Conservation (phyloP, 2,113 vertebrate genomes). For the Synodontis membranacea region DNA sequence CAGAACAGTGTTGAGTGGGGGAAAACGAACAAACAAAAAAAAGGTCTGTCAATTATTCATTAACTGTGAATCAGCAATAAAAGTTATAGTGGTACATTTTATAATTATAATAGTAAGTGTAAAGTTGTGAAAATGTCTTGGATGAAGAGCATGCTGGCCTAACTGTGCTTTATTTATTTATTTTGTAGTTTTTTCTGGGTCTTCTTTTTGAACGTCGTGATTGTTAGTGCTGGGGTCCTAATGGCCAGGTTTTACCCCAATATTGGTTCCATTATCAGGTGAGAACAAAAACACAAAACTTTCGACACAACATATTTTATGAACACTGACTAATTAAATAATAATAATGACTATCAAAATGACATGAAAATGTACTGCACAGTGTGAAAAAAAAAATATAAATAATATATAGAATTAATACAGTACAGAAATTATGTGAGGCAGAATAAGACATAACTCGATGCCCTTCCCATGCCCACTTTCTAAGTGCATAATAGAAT, state of each 20-base stretch:
- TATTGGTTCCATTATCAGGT: constrained; percentile 96
- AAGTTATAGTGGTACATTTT: neutral
- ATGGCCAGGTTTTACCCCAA: constrained; percentile 93
- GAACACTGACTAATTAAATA: neutral
- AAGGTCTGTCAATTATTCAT: neutral
- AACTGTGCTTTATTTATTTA: constrained; percentile 19
- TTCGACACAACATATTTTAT: neutral
- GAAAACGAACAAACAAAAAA: neutral
- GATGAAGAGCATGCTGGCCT: neutral
- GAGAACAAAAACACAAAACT: neutral
- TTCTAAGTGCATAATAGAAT: too few relatives aligned
- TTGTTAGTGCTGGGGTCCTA: constrained; percentile 84
- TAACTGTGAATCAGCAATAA: neutral
- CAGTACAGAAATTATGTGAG: neutral
- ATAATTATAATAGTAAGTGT: neutral
- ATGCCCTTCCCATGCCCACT: too few relatives aligned
- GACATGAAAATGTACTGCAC: too few relatives aligned
- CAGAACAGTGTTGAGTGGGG: neutral
- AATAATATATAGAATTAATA: neutral
- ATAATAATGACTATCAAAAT: neutral
- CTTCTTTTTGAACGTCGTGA: constrained; percentile 78
- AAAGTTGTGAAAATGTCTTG: neutral
- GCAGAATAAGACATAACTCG: neutral
- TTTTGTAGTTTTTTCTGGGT: constrained; percentile 81
- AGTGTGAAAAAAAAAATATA: neutral